Evolutionary conservation across 2,888 invertebrate genomes (phyloP).

Genomic region (Alviniconcha strummeri): DNA sequence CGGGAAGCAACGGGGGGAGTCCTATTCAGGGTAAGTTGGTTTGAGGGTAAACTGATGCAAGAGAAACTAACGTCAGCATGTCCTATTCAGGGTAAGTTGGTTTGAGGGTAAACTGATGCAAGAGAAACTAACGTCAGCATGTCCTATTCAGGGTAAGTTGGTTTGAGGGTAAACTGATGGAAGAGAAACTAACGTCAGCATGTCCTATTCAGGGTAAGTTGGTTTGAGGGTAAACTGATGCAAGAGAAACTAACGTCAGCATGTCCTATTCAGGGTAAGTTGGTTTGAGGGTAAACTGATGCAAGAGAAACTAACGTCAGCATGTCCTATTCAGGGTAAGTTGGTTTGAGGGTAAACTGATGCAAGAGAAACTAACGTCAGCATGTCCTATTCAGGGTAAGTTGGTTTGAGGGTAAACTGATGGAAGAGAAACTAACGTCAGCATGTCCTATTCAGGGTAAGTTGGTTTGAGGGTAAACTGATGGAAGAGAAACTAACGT

Average conservation of each 20-base stretch:
- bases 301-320: not conserved
- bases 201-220: constrained; percentile 63
- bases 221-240: not conserved
- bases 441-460: not conserved
- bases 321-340: not conserved
- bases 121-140: not conserved
- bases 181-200: not conserved
- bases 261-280: not conserved
- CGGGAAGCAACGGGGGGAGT: constrained; percentile 70
- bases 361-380: not conserved
- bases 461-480: not conserved
- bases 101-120: not conserved
- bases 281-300: not conserved
- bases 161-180: not conserved
- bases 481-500: not conserved
- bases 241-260: not conserved
- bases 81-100: constrained; percentile 61
- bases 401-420: not conserved
- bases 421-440: not conserved
- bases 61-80: constrained; percentile 28
- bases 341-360: not conserved
- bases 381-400: not conserved
- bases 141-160: constrained; percentile 63
- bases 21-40: constrained; percentile 60
- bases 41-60: not conserved